Evolutionary conservation across 1,140 invertebrate genomes (phyloP), one percentile per base, ranked within the genome.

Genomic region (Rhysida immarginata): DNA sequence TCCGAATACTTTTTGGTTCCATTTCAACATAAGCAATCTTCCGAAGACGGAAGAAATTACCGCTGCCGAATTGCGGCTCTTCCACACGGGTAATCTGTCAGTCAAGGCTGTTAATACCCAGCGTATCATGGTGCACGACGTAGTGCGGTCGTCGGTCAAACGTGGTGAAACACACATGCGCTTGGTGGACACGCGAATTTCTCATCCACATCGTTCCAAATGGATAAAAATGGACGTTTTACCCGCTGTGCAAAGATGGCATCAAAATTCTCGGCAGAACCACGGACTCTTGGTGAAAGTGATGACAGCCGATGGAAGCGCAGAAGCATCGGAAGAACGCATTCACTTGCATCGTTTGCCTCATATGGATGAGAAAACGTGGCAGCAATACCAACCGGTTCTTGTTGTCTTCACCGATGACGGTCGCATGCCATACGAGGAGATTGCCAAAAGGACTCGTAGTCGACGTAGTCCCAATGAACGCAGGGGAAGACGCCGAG

Each of bases 211-310:
- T n/a, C n/a, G n/a, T n/a, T n/a, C n/a, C n/a, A n/a, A n/a, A n/a
- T 55, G 23, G 41, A 21, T 45, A 20, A 55, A 44, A 46, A 46
- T 56, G 3, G 18, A 16, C 27, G 11, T 26, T 53, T 2, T 53
- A 53, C 48, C 23, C 21, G 35, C 24, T 18, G 21, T 21, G 26
- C 18, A 1, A 14, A 21, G 16, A 54, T 54, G 21, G 18, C 18
- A 26, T 41, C 45, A 55, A 49, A n/a, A 2, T 16, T 20, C 18
- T n/a, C n/a, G 5, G n/a, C 16, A 21, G 13, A 20, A 54, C 25
- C 24, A 16, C 16, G 29, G 29, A 35, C 29, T 35, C 5, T 35
- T 35, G 16, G 29, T 35, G 5, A 5, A 35, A 35, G 16, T 16
- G 16, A 35, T 16, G 5, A 35, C 29, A 16, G 29, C 29, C 5